Evolutionary conservation across 2,888 invertebrate species (phyloP).

Genomic region (Cheilosia soror): DNA sequence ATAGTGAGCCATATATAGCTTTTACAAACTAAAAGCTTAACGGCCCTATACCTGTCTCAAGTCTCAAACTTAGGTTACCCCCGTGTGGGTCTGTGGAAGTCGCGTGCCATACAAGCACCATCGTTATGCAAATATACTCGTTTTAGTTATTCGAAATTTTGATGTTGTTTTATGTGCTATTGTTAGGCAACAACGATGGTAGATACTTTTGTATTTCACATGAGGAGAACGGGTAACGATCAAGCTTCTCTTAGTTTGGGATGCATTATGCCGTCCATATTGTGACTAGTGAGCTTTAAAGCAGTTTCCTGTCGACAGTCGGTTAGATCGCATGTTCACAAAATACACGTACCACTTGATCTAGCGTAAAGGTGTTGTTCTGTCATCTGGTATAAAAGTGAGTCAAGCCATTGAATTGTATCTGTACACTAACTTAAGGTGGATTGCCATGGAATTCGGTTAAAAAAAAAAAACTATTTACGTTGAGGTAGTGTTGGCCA

Average conservation of each 20-base stretch:
- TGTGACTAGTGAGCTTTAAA: conserved; percentile 37
- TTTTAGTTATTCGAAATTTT: no score
- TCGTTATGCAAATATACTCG: no score
- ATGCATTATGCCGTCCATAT: conserved; percentile 25
- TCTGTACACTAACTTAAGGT: background rate
- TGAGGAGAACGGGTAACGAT: background rate
- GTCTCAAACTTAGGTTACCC: background rate
- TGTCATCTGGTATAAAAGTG: background rate
- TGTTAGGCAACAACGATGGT: no score
- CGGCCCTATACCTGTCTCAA: background rate
- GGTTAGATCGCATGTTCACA: conserved; percentile 37
- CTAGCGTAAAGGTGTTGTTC: background rate
- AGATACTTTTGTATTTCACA: conserved; percentile 27
- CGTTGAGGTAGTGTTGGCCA: background rate
- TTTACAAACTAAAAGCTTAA: no score
- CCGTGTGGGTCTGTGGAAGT: no score
- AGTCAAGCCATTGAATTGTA: background rate
- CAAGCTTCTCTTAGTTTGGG: conserved; percentile 2
- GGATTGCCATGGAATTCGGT: background rate
- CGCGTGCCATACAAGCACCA: no score
- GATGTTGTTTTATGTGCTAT: no score
- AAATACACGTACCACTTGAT: background rate
- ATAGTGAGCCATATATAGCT: background rate
- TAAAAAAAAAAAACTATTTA: no score
- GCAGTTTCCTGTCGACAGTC: conserved; percentile 56